A percentile compares a stretch with the other conserved stretches of the same genome.
phyloP scores from a whole-genome alignment of 53 echinoderm and acorn worm species.

The Paelopatides confundens region DNA sequence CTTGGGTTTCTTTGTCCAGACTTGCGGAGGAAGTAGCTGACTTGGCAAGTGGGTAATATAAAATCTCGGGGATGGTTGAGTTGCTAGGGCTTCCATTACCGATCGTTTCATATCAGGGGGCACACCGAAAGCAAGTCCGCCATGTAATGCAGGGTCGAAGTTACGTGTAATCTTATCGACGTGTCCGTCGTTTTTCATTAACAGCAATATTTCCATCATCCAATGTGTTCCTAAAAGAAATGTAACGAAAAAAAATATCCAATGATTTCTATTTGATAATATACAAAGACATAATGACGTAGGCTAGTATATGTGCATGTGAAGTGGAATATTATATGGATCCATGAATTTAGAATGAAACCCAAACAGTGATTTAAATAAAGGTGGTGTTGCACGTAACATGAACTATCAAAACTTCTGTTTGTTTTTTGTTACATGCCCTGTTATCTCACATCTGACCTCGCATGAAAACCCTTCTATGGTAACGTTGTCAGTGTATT shows the following conservation, averaged over 20 bases:
- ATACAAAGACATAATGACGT: too few species aligned
- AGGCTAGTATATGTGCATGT: too few species aligned
- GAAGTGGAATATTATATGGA: too few species aligned
- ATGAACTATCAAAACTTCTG: too few species aligned
- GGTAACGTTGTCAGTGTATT: too few species aligned
- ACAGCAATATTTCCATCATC: not conserved
- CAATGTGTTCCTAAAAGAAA: not conserved
- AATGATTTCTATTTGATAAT: too few species aligned
- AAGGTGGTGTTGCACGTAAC: too few species aligned
- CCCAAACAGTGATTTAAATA: too few species aligned
- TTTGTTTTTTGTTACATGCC: too few species aligned
- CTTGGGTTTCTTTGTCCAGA: constrained; percentile 34
- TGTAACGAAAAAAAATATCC: not conserved
- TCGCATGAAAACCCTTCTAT: too few species aligned
- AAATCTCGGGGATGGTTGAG: constrained; percentile 9
- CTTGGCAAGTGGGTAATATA: constrained; percentile 9
- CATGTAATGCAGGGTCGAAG: not conserved
- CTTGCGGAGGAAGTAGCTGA: constrained; percentile 1
- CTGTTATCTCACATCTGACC: too few species aligned
- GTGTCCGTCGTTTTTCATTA: constrained; percentile 12
- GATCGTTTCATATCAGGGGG: not conserved
- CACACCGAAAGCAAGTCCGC: not conserved
- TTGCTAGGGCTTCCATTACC: not conserved
- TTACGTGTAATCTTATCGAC: not conserved
- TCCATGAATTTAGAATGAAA: too few species aligned